These are phyloP conservation scores for Sparidentex hasta DNA, from an alignment of 2,797 vertebrate genomes.

Conservation along the genomic window DNA sequence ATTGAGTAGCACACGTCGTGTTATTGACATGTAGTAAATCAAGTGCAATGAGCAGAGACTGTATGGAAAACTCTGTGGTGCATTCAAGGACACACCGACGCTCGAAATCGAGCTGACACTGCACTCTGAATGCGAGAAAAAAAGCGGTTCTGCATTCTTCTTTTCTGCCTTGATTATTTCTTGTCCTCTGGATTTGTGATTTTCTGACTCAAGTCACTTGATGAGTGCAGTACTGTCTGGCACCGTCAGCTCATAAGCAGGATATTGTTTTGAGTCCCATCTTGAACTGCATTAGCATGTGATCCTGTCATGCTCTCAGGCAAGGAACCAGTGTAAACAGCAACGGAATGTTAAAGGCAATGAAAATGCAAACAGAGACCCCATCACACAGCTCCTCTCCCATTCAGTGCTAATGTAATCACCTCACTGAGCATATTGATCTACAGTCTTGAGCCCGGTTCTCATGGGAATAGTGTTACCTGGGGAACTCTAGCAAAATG, in stretches of 20 bases:
- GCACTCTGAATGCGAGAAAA: conserved; percentile 7
- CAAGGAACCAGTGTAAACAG: neutral
- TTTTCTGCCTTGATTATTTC: neutral
- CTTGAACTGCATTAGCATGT: neutral
- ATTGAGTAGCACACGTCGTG: neutral
- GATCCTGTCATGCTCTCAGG: neutral
- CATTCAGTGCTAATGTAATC: neutral
- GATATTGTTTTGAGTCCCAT: too few species aligned
- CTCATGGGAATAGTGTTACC: too few species aligned
- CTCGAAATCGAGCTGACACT: neutral
- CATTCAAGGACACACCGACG: conserved; percentile 2
- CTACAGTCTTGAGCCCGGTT: too few species aligned
- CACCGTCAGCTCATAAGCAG: neutral
- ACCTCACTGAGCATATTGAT: too few species aligned
- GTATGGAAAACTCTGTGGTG: neutral
- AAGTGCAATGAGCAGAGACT: neutral
- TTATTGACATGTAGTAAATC: neutral
- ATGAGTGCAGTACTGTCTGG: neutral
- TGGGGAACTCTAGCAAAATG: too few species aligned
- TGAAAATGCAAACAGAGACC: neutral
- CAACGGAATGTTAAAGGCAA: neutral
- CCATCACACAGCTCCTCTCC: neutral
- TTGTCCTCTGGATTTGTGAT: neutral
- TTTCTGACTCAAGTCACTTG: neutral
- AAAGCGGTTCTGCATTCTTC: neutral